These are phyloP conservation scores for Hoplias malabaricus DNA, from an alignment of 2,113 vertebrate species.

Conservation along the genomic window DNA sequence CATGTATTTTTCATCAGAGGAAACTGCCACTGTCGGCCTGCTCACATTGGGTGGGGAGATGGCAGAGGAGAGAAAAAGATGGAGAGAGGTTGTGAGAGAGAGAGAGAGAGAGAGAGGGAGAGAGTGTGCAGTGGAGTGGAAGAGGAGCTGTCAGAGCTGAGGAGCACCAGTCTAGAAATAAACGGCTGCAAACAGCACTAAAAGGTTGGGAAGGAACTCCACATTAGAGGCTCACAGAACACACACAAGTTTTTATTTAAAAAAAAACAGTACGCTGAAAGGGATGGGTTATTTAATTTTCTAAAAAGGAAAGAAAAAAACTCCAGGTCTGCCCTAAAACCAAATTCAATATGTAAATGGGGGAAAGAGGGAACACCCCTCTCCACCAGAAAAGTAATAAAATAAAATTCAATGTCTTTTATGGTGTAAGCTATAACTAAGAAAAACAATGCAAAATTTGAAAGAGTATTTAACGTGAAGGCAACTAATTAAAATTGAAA, in stretches of 20 bases:
- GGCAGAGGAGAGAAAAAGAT: not conserved
- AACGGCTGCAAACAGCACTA: conserved; percentile 24
- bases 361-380: too few species aligned
- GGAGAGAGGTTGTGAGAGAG: conserved; percentile 1
- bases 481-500: too few species aligned
- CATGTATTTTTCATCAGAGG: conserved; percentile 44
- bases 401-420: too few species aligned
- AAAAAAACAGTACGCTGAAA: not conserved
- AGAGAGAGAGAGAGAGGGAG: not conserved
- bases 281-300: not conserved
- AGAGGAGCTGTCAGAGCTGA: conserved; percentile 2
- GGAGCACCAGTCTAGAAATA: not conserved
- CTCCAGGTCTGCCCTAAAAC: too few species aligned
- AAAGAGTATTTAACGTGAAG: not conserved
- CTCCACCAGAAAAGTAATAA: too few species aligned
- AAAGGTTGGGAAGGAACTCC: conserved; percentile 6
- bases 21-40: not conserved
- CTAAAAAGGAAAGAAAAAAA: not conserved
- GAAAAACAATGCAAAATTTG: not conserved
- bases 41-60: conserved; percentile 8
- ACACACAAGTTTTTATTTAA: not conserved
- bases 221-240: conserved; percentile 3
- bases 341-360: not conserved
- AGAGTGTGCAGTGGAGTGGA: conserved; percentile 30
- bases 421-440: too few species aligned